Evolutionary conservation across 2,113 vertebrate species (phyloP), one percentile per base, ranked within the genome.

Genomic region (Albula glossodonta): DNA sequence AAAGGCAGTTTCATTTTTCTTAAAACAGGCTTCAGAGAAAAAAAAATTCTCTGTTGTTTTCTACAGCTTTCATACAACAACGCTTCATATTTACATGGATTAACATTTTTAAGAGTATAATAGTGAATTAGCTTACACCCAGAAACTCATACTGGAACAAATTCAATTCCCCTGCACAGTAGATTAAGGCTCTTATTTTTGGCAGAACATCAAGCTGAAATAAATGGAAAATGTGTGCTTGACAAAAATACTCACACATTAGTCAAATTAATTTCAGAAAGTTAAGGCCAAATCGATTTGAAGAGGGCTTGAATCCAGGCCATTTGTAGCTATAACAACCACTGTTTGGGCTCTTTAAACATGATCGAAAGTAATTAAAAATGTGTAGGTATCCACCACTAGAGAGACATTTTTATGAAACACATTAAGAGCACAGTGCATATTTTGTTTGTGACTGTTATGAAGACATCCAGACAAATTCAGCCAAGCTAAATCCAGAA

Each of bases 21-120:
- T 25, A 74, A 25, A 74, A 74, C 22, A 31, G 22, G 70, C 70
- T 74, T 22, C 70, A 74, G 70, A 31, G 25, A 74, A 8, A 31
- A 74, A 74, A 1, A n/a, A 22, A 74, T 74, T 74, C 70, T 25
- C n/a, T 25, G 22, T 2, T 5, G 22, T 15, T 66, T 66, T 15
- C 12, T 41, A 41, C 31, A 56, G 12, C 53, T 70, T 74, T 74
- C 70, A 74, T 11, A 70, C 5, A 4, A 70, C 13, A n/a, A n/a
- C 22, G n/a, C 22, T 74, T 74, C n/a, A 74, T 74, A 74, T 74
- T n/a, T 10, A 74, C n/a, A 8, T 74, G n/a, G 70, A 74, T 31
- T 31, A 74, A 31, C 70, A 74, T 74, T 74, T 74, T 74, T 74
- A n/a, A 74, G n/a, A 74, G 60, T 9, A 74, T 74, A 74, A 74